These are phyloP conservation scores for Dendroctonus ponderosae DNA, from an alignment of 1,140 invertebrate genomes.

Conservation along the genomic window DNA sequence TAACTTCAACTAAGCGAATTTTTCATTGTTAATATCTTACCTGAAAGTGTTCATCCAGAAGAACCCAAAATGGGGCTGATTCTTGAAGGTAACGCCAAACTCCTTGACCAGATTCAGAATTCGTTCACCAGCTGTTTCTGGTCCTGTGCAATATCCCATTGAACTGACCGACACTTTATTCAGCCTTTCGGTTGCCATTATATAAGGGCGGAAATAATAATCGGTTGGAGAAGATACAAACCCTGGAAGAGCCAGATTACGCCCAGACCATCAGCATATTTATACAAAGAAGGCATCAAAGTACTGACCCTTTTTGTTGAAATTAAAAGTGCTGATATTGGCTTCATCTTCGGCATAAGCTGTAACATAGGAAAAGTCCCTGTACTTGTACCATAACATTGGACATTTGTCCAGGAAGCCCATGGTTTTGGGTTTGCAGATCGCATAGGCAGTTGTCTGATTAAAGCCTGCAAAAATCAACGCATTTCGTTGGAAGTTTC, in stretches of 20 bases:
- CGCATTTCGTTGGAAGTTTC: too few species aligned
- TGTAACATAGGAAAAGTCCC: conserved; percentile 61
- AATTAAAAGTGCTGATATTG: conserved; percentile 64
- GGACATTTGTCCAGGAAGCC: conserved; percentile 59
- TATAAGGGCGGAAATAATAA: conserved; percentile 71
- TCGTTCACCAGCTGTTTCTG: conserved; percentile 56
- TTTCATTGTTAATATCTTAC: not conserved
- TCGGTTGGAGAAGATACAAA: conserved; percentile 69
- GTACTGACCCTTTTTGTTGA: conserved; percentile 50
- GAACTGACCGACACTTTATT: conserved; percentile 41
- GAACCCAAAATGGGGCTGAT: conserved; percentile 63
- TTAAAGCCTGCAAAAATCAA: conserved; percentile 41
- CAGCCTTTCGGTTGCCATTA: conserved; percentile 60
- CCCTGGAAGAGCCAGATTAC: conserved; percentile 48
- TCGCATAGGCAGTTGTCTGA: conserved; percentile 51
- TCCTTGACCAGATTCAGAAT: conserved; percentile 62
- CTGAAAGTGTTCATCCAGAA: conserved; percentile 68
- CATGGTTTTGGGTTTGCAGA: conserved; percentile 55
- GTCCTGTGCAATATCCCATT: conserved; percentile 57
- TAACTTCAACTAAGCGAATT: not conserved
- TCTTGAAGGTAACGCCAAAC: conserved; percentile 60
- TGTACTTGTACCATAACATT: conserved; percentile 64
- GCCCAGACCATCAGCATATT: too few species aligned
- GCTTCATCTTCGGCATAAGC: conserved; percentile 64
- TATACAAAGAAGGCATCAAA: too few species aligned